Percentiles rank a stretch among this genome's conserved stretches.
Conservation (phyloP, 2,888 invertebrate genomes). For the Steinernema hermaphroditum region DNA sequence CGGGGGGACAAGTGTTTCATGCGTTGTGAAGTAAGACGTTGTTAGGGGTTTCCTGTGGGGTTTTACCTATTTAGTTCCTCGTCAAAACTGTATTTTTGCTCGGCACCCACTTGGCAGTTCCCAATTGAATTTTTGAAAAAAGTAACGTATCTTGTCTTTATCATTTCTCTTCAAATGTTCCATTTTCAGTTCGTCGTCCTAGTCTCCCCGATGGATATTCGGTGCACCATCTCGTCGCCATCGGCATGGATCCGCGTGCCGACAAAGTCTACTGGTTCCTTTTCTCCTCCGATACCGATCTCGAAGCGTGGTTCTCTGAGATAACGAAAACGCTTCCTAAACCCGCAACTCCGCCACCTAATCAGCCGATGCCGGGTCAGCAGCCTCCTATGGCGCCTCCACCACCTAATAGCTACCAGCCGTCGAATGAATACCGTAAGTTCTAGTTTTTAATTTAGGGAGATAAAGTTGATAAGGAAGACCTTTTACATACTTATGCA, state of each 20-base stretch:
- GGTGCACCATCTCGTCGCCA: constrained; percentile 32
- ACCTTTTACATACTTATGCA: too few species aligned
- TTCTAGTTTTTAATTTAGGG: constrained; percentile 20
- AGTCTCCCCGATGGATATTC: constrained; percentile 26
- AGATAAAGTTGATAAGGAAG: too few species aligned
- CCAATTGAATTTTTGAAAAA: background rate
- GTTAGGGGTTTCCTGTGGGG: too few species aligned
- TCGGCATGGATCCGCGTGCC: constrained; percentile 28
- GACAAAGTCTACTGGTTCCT: constrained; percentile 36
- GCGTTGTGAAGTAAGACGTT: too few species aligned
- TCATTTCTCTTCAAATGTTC: background rate
- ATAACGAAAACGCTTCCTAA: constrained; percentile 55
- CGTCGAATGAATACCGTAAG: background rate
- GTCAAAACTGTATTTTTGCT: too few species aligned
- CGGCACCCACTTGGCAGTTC: too few species aligned
- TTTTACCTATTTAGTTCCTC: background rate
- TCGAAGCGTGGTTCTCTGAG: constrained; percentile 50
- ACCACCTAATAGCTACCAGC: background rate
- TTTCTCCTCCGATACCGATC: constrained; percentile 32
- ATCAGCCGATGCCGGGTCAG: constrained; percentile 35
- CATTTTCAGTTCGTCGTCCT: constrained; percentile 17
- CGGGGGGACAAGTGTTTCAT: too few species aligned
- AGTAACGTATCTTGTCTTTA: too few species aligned
- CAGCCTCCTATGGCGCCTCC: background rate
- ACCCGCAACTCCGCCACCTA: constrained; percentile 33